Evolutionary conservation across 2,113 vertebrate genomes (phyloP), one percentile per base, ranked within the genome.

Genomic region (Micronycteris hirsuta): DNA sequence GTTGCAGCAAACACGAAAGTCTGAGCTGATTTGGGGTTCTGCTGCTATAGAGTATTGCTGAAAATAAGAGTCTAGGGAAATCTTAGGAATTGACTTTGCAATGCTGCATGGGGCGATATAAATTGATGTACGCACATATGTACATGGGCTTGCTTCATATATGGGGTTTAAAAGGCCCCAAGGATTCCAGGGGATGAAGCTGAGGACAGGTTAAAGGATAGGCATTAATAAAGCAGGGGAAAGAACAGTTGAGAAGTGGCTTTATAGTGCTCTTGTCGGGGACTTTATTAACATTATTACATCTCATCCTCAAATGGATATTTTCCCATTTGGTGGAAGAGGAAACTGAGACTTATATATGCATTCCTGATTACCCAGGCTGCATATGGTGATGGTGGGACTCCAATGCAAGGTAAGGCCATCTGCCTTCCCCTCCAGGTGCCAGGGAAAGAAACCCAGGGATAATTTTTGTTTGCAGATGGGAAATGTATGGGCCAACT

Each of bases 151-250:
- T 6, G 67, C 63, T 86, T 78, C 54, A 28, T 45, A 20, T 17
- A 47, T 6, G 20, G 61, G 73, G 56, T 70, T 91, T 56, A 91
- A 77, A 94, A 80, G 82, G 54, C 91, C 82, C 82, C 0, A 7
- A 93, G 83, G 92, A 96, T 22, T 52, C 54, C 31, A 38, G 61
- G 36, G 78, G 73, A 95, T 78, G 65, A 74, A 86, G 74, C 43
- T 9, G 49, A 95, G 80, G 86, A 91, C 92, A 87, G 89, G 65
- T 71, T 89, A 83, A 86, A 89, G 45, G 56, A 84, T 84, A 82
- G 43, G 70, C 56, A 43, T 67, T 94, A 76, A 45, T 89, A 89
- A 91, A 43, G 56, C 47, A 41, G 38, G 14, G 43, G 73, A 41
- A 89, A 74, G 33, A 73, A 41, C 67, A 7, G 22, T 4, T 28